Evolutionary conservation across 2,888 invertebrate species (phyloP).

Genomic region (Calameuta pallipes): DNA sequence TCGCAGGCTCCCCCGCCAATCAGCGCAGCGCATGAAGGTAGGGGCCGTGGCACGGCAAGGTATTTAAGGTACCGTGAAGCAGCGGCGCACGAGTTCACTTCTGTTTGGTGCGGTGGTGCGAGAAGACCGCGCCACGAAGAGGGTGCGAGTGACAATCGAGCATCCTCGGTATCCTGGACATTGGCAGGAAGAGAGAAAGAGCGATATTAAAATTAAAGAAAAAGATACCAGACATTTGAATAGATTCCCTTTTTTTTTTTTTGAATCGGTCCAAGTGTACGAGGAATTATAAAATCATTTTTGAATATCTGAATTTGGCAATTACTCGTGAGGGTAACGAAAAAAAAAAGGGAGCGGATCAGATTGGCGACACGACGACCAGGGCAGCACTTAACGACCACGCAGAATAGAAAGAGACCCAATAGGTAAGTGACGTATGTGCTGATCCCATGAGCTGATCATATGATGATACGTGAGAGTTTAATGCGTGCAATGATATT

Average conservation of each 20-base stretch:
- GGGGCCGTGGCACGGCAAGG: slow-evolving; percentile 71
- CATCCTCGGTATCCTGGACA: neutral
- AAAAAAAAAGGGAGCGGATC: neutral
- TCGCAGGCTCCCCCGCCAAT: slow-evolving; percentile 54
- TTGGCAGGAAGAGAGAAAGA: neutral
- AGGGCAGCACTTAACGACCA: neutral
- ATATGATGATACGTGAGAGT: neutral
- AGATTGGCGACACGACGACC: neutral
- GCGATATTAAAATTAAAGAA: neutral
- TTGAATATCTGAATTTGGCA: neutral
- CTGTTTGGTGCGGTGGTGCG: slow-evolving; percentile 68
- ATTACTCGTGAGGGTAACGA: neutral
- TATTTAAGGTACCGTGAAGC: slow-evolving; percentile 73
- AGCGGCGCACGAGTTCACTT: slow-evolving; percentile 73
- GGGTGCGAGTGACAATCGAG: slow-evolving; percentile 16
- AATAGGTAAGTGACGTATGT: neutral
- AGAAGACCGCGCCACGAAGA: slow-evolving; percentile 20
- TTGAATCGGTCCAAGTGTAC: neutral
- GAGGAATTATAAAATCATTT: neutral
- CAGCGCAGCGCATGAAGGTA: slow-evolving; percentile 69
- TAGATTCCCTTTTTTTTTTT: neutral
- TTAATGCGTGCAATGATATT: neutral
- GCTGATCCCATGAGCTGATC: neutral
- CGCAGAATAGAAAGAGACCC: neutral
- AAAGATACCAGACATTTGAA: neutral